phyloP scores from a whole-genome alignment of 2,888 invertebrate genomes.

The Resseliella maxima region DNA sequence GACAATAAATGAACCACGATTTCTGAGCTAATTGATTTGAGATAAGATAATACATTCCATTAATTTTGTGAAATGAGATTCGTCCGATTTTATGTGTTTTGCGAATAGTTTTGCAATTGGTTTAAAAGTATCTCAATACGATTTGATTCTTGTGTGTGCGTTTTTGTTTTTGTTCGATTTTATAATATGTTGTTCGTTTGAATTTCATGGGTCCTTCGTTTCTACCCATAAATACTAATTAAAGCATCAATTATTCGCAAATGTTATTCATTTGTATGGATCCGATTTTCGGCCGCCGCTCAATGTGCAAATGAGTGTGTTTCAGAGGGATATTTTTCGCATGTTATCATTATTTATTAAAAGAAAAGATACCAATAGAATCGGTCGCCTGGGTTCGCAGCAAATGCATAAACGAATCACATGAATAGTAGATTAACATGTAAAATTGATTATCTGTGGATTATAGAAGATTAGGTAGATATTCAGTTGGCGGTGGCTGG shows the following conservation, averaged over 20 bases:
- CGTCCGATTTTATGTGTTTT: no score
- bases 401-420: neutral
- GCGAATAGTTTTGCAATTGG: no score
- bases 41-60: no score
- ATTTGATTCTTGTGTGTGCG: no score
- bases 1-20: no score
- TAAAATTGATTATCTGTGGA: constrained; percentile 44
- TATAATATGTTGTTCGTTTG: no score
- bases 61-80: no score
- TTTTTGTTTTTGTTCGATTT: no score
- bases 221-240: constrained; percentile 22
- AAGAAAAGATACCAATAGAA: neutral
- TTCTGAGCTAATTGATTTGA: no score
- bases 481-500: neutral
- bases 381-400: neutral
- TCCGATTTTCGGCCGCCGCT: neutral
- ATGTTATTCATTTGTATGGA: neutral
- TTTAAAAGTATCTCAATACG: no score
- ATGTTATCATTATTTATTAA: constrained; percentile 31
- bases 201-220: neutral
- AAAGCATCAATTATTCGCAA: constrained; percentile 39
- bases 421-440: constrained; percentile 41
- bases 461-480: constrained; percentile 36
- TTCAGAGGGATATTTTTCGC: neutral
- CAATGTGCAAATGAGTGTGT: neutral